phyloP scores from a whole-genome alignment of 2,888 invertebrate species.

The Altica lythri region DNA sequence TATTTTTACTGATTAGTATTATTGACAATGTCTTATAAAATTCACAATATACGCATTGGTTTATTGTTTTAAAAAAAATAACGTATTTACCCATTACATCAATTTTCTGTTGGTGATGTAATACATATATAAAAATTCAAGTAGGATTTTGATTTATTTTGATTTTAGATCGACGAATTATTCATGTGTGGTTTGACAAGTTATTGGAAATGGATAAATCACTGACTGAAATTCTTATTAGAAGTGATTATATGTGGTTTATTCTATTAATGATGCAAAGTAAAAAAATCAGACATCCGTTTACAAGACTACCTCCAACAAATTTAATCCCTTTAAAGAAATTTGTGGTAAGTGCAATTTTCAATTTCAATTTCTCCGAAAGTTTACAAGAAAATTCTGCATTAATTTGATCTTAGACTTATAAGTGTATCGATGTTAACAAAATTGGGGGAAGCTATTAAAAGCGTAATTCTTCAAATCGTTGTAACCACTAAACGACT shows the following conservation, averaged over 20 bases:
- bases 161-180: slow-evolving; percentile 44
- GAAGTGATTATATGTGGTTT: slow-evolving; percentile 58
- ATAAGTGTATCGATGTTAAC: no score
- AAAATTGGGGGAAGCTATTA: no score
- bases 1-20: no score
- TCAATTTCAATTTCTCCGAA: neutral
- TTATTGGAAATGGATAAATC: slow-evolving; percentile 49
- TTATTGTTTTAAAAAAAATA: no score
- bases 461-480: no score
- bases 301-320: slow-evolving; percentile 48
- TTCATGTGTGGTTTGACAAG: slow-evolving; percentile 54
- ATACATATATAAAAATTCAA: no score
- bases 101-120: no score
- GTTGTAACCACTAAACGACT: no score
- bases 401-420: no score
- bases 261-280: slow-evolving; percentile 55
- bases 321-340: slow-evolving; percentile 50
- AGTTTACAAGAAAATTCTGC: neutral
- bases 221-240: slow-evolving; percentile 48
- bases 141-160: neutral
- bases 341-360: slow-evolving; percentile 51
- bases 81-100: no score
- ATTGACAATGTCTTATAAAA: no score
- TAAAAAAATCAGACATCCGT: slow-evolving; percentile 52
- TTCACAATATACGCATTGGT: no score